Conservation (phyloP, 1,140 invertebrate species). For the Monomorium pharaonis region DNA sequence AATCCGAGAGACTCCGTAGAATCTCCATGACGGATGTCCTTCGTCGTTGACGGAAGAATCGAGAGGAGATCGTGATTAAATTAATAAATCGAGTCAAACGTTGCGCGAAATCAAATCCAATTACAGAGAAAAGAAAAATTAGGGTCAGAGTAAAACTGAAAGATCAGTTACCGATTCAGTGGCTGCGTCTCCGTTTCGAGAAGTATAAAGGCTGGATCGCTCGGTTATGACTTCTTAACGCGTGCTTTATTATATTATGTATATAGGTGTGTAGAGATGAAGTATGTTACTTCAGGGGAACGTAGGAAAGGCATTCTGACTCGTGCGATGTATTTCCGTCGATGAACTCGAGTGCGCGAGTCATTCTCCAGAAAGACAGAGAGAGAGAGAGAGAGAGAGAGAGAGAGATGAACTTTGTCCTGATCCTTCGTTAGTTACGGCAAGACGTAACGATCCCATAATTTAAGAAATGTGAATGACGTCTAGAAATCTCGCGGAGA, state of each 20-base stretch:
- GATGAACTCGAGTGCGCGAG: slow-evolving; percentile 60
- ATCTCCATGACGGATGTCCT: too few species aligned
- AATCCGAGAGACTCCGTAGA: too few species aligned
- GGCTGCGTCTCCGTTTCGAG: too few species aligned
- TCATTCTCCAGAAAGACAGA: slow-evolving; percentile 31
- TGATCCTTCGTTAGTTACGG: slow-evolving; percentile 50
- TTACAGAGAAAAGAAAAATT: neutral
- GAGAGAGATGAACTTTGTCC: slow-evolving; percentile 52
- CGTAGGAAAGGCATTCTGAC: slow-evolving; percentile 47
- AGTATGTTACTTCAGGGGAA: slow-evolving; percentile 43
- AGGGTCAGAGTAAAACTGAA: neutral
- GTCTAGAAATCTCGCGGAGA: neutral
- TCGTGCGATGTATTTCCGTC: slow-evolving; percentile 64
- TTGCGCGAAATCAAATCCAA: neutral
- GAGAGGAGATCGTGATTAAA: neutral
- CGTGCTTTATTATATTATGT: slow-evolving; percentile 25
- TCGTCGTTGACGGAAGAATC: neutral
- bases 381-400: neutral
- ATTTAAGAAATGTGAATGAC: neutral
- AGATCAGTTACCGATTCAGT: neutral
- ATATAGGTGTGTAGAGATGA: slow-evolving; percentile 22
- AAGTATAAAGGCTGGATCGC: neutral
- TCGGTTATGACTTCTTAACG: neutral
- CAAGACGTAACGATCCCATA: slow-evolving; percentile 14
- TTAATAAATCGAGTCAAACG: neutral